Conservation (phyloP, 2,113 vertebrate species). For the Mystacornis crossleyi region DNA sequence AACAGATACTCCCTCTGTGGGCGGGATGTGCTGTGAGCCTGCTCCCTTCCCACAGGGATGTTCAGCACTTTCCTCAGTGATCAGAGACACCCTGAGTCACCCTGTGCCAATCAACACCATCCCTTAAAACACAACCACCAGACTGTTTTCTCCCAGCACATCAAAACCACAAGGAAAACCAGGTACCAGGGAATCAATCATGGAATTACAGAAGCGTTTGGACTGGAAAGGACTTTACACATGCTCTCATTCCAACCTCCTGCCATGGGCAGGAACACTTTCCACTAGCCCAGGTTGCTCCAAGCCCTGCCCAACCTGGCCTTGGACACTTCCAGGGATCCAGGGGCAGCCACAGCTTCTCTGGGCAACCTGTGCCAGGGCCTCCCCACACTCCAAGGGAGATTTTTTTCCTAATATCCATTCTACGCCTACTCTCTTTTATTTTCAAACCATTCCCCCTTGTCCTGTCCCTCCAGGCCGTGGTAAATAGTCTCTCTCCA, state of each 20-base stretch:
- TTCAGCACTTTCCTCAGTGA: background rate
- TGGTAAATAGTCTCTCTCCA: background rate
- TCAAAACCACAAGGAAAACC: background rate
- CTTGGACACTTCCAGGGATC: background rate
- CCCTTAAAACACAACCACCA: background rate
- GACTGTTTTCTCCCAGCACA: background rate
- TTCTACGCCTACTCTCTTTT: background rate
- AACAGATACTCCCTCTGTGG: background rate
- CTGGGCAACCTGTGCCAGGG: background rate
- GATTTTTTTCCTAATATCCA: background rate
- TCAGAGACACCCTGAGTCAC: background rate
- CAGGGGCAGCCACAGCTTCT: background rate
- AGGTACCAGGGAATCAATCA: background rate
- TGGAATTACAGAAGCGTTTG: background rate
- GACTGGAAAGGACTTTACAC: background rate
- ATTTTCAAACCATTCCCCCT: background rate
- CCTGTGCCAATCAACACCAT: background rate
- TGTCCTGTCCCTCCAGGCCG: fast-evolving
- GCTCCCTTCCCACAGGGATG: background rate
- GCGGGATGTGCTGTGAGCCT: background rate
- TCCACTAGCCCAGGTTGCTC: fast-evolving
- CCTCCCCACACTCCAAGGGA: fast-evolving
- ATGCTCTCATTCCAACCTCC: background rate
- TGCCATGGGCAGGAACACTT: background rate
- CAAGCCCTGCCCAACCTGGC: fast-evolving